Evolutionary conservation across 2,797 vertebrate genomes (phyloP), one percentile per base, ranked within the genome.

Genomic region (Poecilia wingei): DNA sequence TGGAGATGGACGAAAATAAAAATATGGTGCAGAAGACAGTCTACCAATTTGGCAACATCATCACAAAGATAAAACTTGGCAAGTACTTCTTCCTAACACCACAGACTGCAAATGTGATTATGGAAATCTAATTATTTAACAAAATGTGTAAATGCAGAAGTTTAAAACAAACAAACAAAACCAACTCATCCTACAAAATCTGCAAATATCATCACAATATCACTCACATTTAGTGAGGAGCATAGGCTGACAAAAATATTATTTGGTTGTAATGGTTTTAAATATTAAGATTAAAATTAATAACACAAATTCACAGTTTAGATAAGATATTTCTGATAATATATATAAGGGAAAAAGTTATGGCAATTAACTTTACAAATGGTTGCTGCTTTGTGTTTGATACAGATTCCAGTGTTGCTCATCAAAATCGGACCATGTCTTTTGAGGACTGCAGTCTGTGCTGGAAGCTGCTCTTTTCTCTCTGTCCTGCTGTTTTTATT

Each of bases 1-100:
- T 86, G 36, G 41, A 64, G 3, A 39, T 53, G 0, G 20, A 59
- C 55, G 13, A 4, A 59, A 28, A 3, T 4, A 0, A 39, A 43
- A 0, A 0, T 0, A 72, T 83, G 12, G 0, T 0, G 3, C 0
- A 0, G 0, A 59, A 0, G 66, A 0, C 0, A 4, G 0, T 36
- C 36, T 36, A 36, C 36, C 70, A 0, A 12, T 85, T 81, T 41
- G 74, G 90, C 33, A 89, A 87, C 3, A 0, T 74, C 28, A 78
- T 46, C 39, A 85, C 77, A 72, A 85, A 41, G 45, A 69, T 89
- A 31, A 2, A 2, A 45, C 0, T 84, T 4, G 1, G 89, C 90
- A 68, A 90, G 80, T 84, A 76, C 22, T 33, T 6, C 39, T n/a
- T 20, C 78, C 6, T 69, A 5, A 74, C 33, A 43, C 43, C 22